Percentiles rank a stretch among this genome's conserved stretches.
phyloP scores from a whole-genome alignment of 2,797 vertebrate species.

The Coccyzus lansbergi region DNA sequence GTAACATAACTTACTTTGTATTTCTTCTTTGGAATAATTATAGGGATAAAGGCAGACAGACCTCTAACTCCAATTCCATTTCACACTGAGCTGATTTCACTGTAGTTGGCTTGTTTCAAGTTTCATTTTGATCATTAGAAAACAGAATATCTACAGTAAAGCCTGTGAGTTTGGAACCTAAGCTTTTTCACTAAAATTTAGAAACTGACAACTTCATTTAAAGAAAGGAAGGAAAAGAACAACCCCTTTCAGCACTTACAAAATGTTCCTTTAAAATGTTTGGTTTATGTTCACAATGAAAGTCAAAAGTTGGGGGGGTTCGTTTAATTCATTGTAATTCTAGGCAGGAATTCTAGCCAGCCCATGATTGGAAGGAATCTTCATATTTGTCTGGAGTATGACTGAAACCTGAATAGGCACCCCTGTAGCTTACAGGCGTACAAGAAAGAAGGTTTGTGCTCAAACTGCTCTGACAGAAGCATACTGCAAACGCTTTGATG shows the following conservation, averaged over 20 bases:
- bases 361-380: not conserved
- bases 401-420: not conserved
- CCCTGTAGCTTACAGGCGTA: not conserved
- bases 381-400: not conserved
- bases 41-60: not conserved
- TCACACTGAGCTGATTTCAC: not conserved
- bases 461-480: not conserved
- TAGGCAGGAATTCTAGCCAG: not conserved
- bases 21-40: slow-evolving; percentile 5
- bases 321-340: not conserved
- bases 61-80: not conserved
- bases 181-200: not conserved
- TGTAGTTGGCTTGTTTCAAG: not conserved
- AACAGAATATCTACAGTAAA: not conserved
- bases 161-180: not conserved
- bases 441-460: not conserved
- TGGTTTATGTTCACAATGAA: not conserved
- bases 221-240: not conserved
- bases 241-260: not conserved
- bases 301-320: not conserved
- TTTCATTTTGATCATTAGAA: not conserved
- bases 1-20: slow-evolving; percentile 6
- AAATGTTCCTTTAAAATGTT: not conserved
- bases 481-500: not conserved
- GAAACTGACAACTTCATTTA: not conserved